Conservation (phyloP, 2,113 vertebrate genomes). For the Amphiprion ocellaris region DNA sequence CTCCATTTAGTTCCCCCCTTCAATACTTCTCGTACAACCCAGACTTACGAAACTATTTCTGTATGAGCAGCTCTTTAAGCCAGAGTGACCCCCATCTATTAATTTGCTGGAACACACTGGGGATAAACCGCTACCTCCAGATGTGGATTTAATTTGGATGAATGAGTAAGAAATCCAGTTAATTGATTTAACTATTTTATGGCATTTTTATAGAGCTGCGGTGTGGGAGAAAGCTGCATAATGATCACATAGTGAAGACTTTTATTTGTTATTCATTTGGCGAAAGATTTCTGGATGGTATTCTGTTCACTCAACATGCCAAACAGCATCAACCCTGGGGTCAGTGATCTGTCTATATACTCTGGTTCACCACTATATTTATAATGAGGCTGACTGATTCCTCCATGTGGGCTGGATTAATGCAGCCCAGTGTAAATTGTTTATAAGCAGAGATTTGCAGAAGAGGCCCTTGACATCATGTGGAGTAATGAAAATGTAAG, state of each 20-base stretch:
- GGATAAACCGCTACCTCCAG: slow-evolving; percentile 13
- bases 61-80: slow-evolving; percentile 3
- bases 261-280: neutral
- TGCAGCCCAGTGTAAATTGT: slow-evolving; percentile 16
- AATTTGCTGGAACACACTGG: slow-evolving; percentile 2
- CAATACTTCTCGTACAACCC: neutral
- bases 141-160: slow-evolving; percentile 23
- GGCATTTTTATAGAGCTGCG: slow-evolving; percentile 16
- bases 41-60: slow-evolving; percentile 31
- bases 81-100: slow-evolving; percentile 19
- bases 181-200: neutral
- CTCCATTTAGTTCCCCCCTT: neutral
- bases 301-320: neutral
- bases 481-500: slow-evolving; percentile 61
- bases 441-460: slow-evolving; percentile 30
- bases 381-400: slow-evolving; percentile 32
- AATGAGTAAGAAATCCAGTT: neutral
- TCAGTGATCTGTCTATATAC: neutral
- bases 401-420: slow-evolving; percentile 23
- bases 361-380: neutral
- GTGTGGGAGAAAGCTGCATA: neutral
- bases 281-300: too few relatives aligned
- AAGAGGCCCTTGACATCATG: slow-evolving; percentile 40
- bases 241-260: neutral
- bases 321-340: neutral